phyloP scores from a whole-genome alignment of 2,797 vertebrate genomes.

The Clarias platycephalus region DNA sequence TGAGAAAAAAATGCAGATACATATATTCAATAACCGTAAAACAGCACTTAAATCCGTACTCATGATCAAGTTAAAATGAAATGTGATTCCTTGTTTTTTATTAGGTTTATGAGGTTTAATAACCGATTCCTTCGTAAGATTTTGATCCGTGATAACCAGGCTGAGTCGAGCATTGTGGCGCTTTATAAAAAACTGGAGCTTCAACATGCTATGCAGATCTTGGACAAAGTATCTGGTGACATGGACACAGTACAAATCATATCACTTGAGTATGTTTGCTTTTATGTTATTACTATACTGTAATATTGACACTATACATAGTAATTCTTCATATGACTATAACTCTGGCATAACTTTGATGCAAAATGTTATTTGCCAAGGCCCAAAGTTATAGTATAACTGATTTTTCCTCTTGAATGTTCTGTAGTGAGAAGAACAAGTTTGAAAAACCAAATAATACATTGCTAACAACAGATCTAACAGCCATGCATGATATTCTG shows the following conservation, averaged over 20 bases:
- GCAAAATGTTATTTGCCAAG: not conserved
- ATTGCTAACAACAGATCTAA: slow-evolving; percentile 79
- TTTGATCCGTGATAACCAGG: slow-evolving; percentile 86
- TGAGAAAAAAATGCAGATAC: not conserved
- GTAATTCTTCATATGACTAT: not conserved
- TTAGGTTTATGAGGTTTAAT: slow-evolving; percentile 93
- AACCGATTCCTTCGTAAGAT: slow-evolving; percentile 85
- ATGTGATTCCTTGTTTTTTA: not conserved
- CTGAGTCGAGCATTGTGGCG: slow-evolving; percentile 94
- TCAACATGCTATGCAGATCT: slow-evolving; percentile 93
- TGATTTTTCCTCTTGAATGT: slow-evolving; percentile 28
- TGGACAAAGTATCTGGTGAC: slow-evolving; percentile 83
- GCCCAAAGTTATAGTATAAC: not conserved
- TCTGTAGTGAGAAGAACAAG: slow-evolving; percentile 77
- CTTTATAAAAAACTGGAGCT: slow-evolving; percentile 96
- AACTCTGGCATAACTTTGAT: not conserved
- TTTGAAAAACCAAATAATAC: slow-evolving; percentile 75
- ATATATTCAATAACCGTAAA: slow-evolving; percentile 35
- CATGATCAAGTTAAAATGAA: not conserved
- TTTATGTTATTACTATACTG: not conserved
- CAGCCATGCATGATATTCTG: slow-evolving; percentile 87
- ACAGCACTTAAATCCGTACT: not conserved
- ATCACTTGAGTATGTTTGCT: slow-evolving; percentile 79
- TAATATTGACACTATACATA: not conserved
- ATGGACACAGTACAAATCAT: slow-evolving; percentile 80